Base-by-base conservation (phyloP, 2,888 invertebrate genomes). In the Mythimna vitellina region DNA sequence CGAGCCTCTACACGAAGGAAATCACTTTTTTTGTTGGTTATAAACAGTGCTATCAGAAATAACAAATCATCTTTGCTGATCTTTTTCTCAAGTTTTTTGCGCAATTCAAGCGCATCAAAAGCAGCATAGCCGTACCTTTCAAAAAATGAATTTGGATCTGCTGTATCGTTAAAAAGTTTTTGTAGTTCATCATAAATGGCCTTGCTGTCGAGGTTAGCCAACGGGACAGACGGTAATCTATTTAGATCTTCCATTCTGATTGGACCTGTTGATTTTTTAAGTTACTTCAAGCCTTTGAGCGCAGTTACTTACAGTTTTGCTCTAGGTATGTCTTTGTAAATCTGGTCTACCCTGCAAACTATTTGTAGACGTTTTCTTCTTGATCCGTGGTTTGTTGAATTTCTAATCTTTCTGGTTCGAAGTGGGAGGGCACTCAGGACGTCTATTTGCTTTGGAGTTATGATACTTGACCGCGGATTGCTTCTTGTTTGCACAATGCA, bases 101-200 rank as follows among this genome's bases (percentile, higher is more conserved):
- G 66, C 12, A 42, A 17, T 32, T 58, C 25, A 25, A 20, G 22
- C 4, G 17, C 17, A 20, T 32, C 0, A 22, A 64, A 66, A 64
- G 14, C 0, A 9, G 4, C 1, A 29, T 29, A 14, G 25, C 5
- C 35, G 9, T 20, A n/a, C 8, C 1, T 9, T 8, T 32, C 7
- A 6, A 22, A 9, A 1, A 46, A 29, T 12, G 20, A 29, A 0
- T 14, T 2, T 1, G 1, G 4, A 14, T n/a, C 62, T n/a, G 4
- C 29, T 3, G 20, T 5, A 1, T 8, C n/a, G 2, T 14, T 4
- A 0, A n/a, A 42, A 42, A 42, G 6, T 0, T 25, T 42, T 0
- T 0, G 6, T 7, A 42, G 3, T 20, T 17, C 22, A 17, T 42
- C 4, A 25, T 2, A 6, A 0, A 42, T 1, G 25, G 1, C 5